These are phyloP conservation scores for Galbula dea DNA, from an alignment of 2,113 vertebrate genomes.

Conservation along the genomic window DNA sequence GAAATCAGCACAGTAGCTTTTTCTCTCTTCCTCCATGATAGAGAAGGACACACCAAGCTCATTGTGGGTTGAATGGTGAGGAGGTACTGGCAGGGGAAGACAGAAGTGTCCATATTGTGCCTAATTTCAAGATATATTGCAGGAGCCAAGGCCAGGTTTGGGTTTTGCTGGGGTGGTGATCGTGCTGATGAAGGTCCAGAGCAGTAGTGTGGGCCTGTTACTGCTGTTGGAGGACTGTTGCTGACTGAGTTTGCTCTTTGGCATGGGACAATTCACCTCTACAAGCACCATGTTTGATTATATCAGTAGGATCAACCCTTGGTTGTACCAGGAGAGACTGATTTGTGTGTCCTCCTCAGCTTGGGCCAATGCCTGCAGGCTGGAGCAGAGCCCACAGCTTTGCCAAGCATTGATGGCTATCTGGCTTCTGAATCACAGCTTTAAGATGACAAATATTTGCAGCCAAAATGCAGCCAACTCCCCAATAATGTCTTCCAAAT, in stretches of 20 bases:
- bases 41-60: fast-evolving
- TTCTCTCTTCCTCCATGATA: not conserved
- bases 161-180: fast-evolving
- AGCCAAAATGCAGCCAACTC: not conserved
- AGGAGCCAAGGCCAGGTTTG: not conserved
- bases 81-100: not conserved
- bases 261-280: fast-evolving
- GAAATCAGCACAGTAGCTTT: not conserved
- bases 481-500: not conserved
- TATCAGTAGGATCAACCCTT: not conserved
- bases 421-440: not conserved
- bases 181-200: not conserved
- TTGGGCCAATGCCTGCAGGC: not conserved
- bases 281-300: fast-evolving
- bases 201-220: not conserved
- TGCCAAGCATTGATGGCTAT: not conserved
- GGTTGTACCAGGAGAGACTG: not conserved
- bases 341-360: not conserved
- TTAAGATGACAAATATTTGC: not conserved
- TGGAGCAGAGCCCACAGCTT: not conserved
- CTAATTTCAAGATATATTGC: not conserved
- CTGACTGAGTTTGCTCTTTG: not conserved
- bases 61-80: fast-evolving
- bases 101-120: fast-evolving
- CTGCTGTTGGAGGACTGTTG: not conserved